These are phyloP conservation scores for Apamea monoglypha DNA, from an alignment of 2,888 invertebrate genomes.

Conservation along the genomic window DNA sequence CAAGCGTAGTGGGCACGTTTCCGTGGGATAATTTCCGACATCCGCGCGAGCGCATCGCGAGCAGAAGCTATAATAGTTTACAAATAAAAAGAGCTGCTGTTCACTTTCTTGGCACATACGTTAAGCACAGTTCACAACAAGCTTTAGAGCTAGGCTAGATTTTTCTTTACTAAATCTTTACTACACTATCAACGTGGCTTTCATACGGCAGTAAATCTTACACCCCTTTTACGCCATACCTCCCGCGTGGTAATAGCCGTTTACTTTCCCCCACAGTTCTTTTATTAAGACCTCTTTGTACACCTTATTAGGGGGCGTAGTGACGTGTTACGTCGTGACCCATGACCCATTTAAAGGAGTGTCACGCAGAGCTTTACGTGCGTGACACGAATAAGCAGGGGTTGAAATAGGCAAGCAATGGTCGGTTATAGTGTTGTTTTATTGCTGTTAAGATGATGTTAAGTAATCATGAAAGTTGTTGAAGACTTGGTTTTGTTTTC, in stretches of 20 bases:
- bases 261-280: constrained; percentile 37
- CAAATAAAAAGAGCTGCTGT: not conserved
- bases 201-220: constrained; percentile 33
- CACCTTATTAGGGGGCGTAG: constrained; percentile 42
- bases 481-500: not conserved
- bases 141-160: not conserved
- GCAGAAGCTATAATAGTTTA: not conserved
- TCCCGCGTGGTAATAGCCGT: constrained; percentile 24
- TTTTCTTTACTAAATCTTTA: not conserved
- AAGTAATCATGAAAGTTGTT: constrained; percentile 28
- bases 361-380: constrained; percentile 57
- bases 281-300: constrained; percentile 56
- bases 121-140: not conserved
- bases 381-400: constrained; percentile 56
- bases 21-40: not conserved
- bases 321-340: constrained; percentile 57
- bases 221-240: constrained; percentile 1
- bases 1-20: no score
- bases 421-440: constrained; percentile 44
- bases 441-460: constrained; percentile 34
- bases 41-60: not conserved
- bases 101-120: not conserved
- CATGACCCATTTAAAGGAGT: constrained; percentile 60
- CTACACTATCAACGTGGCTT: not conserved
- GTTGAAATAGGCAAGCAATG: constrained; percentile 33